Evolutionary conservation across 2,113 vertebrate species (phyloP).

Genomic region (Crotalus viridis): DNA sequence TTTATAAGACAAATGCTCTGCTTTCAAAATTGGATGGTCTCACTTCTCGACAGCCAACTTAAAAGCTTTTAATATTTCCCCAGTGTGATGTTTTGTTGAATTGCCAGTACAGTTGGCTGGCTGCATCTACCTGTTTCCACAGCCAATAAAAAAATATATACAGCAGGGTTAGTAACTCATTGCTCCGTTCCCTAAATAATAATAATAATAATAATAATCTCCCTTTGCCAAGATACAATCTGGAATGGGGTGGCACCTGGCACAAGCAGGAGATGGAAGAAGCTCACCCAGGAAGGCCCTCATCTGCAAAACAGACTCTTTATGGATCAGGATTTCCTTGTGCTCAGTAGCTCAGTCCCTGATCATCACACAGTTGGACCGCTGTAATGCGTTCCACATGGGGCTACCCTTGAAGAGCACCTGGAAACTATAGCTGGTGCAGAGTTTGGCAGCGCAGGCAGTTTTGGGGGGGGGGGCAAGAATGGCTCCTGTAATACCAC

Average conservation of each 20-base stretch:
- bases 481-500: too few relatives aligned
- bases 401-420: too few relatives aligned
- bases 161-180: conserved; percentile 16
- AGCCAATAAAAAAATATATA: conserved; percentile 12
- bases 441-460: too few relatives aligned
- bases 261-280: too few relatives aligned
- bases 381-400: too few relatives aligned
- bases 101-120: conserved; percentile 1
- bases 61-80: conserved; percentile 31
- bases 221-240: not conserved
- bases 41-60: conserved; percentile 18
- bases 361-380: too few relatives aligned
- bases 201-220: not conserved
- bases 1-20: conserved; percentile 19
- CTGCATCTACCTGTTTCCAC: not conserved
- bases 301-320: not conserved
- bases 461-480: too few relatives aligned
- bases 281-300: not conserved
- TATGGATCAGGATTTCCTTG: not conserved
- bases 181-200: not conserved
- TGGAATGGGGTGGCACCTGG: not conserved
- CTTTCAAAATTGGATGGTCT: conserved; percentile 43
- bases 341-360: too few relatives aligned
- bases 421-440: too few relatives aligned
- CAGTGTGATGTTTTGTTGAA: conserved; percentile 15